These are phyloP conservation scores for Macrosoma leucophasiata DNA, from an alignment of 2,888 invertebrate species.

Conservation along the genomic window DNA sequence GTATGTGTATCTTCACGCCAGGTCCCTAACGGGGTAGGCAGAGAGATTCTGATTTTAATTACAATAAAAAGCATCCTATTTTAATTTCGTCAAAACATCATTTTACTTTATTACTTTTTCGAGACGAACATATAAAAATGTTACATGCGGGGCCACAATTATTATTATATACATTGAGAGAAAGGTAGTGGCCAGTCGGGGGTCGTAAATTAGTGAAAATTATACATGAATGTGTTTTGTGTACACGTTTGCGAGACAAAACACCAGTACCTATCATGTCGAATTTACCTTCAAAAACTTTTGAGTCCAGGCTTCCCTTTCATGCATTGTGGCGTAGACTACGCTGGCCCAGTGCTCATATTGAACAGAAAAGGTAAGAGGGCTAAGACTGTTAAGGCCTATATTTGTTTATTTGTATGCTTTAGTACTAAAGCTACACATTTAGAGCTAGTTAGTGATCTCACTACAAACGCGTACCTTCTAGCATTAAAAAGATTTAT, in stretches of 20 bases:
- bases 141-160: conserved; percentile 21
- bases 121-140: conserved; percentile 16
- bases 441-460: conserved; percentile 23
- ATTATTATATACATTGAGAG: conserved; percentile 16
- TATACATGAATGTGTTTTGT: conserved; percentile 15
- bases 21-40: conserved; percentile 14
- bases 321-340: conserved; percentile 25
- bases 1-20: no score
- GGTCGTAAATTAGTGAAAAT: conserved; percentile 19
- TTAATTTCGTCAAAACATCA: conserved; percentile 22
- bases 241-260: conserved; percentile 16
- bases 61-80: conserved; percentile 25
- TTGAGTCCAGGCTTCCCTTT: conserved; percentile 23
- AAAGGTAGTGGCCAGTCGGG: conserved; percentile 20
- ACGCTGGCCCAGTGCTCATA: conserved; percentile 25
- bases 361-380: conserved; percentile 26
- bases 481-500: conserved; percentile 26
- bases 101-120: conserved; percentile 20
- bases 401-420: conserved; percentile 27
- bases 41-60: conserved; percentile 14
- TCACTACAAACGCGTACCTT: conserved; percentile 20
- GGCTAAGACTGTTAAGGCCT: conserved; percentile 21
- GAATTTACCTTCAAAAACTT: conserved; percentile 23
- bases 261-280: conserved; percentile 19
- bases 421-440: conserved; percentile 24